These are phyloP conservation scores for Sebastes matsubarae DNA, from an alignment of 2,797 vertebrate genomes.

Conservation along the genomic window DNA sequence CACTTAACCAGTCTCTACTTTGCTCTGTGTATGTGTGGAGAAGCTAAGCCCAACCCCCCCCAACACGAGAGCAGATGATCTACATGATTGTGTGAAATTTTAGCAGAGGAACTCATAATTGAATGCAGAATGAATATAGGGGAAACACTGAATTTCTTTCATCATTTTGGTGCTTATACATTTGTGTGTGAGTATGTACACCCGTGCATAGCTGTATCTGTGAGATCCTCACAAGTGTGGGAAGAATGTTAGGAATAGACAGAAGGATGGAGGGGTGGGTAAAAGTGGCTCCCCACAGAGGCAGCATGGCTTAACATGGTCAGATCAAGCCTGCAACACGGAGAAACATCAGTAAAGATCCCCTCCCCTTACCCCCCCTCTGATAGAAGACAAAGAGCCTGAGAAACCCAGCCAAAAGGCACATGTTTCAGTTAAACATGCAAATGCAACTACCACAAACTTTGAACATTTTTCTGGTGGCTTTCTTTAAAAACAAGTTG, in stretches of 20 bases:
- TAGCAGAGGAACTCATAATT: neutral
- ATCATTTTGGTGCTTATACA: neutral
- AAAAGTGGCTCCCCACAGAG: slow-evolving; percentile 19
- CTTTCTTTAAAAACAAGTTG: slow-evolving; percentile 60
- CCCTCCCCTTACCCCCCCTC: neutral
- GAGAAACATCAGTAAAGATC: slow-evolving; percentile 30
- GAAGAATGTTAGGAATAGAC: neutral
- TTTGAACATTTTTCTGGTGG: slow-evolving; percentile 47
- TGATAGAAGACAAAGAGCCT: slow-evolving; percentile 36
- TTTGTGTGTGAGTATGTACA: neutral
- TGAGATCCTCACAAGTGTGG: neutral
- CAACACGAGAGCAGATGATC: neutral
- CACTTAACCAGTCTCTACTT: neutral
- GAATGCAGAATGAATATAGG: neutral
- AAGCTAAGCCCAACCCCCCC: neutral
- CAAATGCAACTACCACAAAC: slow-evolving; percentile 52
- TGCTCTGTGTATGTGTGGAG: neutral
- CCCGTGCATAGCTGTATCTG: neutral
- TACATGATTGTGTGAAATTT: neutral
- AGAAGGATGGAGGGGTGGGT: neutral
- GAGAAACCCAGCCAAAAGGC: slow-evolving; percentile 41
- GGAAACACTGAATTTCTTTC: neutral
- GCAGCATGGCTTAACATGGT: slow-evolving; percentile 14
- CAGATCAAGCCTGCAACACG: slow-evolving; percentile 18
- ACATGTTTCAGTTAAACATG: slow-evolving; percentile 60